phyloP scores from a whole-genome alignment of 2,888 invertebrate species.

The Ernsta delagoae region DNA sequence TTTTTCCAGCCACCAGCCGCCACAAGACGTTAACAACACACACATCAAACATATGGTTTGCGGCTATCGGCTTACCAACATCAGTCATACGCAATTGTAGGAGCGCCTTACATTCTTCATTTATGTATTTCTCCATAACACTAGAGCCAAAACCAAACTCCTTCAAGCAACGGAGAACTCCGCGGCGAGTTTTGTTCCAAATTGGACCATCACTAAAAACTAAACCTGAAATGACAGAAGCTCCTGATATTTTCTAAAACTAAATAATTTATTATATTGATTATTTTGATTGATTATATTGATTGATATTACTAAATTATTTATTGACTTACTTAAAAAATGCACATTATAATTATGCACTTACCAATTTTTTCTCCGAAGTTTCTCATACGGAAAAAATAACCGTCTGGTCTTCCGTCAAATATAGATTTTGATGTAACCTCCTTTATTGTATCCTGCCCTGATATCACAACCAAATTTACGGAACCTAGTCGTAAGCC shows the following conservation, averaged over 20 bases:
- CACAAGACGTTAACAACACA: conserved; percentile 89
- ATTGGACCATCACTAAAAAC: conserved; percentile 88
- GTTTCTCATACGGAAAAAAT: conserved; percentile 88
- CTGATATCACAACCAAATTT: conserved; percentile 86
- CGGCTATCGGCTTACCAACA: conserved; percentile 67
- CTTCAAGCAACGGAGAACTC: conserved; percentile 86
- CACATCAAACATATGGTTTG: conserved; percentile 86
- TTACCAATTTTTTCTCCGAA: conserved; percentile 89
- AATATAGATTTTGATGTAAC: conserved; percentile 87
- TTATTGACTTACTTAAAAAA: too few relatives aligned
- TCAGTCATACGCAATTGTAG: conserved; percentile 71
- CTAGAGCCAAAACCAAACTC: conserved; percentile 87
- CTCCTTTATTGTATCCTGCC: conserved; percentile 86
- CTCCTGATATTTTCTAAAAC: too few relatives aligned
- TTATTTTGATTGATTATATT: too few relatives aligned
- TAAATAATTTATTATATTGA: not conserved
- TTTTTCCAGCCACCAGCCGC: conserved; percentile 88
- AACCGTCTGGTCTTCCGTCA: conserved; percentile 89
- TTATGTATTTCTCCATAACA: conserved; percentile 86
- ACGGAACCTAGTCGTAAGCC: conserved; percentile 87
- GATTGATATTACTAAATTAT: too few relatives aligned
- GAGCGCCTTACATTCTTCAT: conserved; percentile 85
- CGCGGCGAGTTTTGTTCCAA: conserved; percentile 87
- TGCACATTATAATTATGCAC: conserved; percentile 36
- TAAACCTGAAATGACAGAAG: conserved; percentile 75